A percentile compares a stretch with the other conserved stretches of the same genome.
phyloP scores from a whole-genome alignment of 2,888 invertebrate species.

The Beris morrisii region DNA sequence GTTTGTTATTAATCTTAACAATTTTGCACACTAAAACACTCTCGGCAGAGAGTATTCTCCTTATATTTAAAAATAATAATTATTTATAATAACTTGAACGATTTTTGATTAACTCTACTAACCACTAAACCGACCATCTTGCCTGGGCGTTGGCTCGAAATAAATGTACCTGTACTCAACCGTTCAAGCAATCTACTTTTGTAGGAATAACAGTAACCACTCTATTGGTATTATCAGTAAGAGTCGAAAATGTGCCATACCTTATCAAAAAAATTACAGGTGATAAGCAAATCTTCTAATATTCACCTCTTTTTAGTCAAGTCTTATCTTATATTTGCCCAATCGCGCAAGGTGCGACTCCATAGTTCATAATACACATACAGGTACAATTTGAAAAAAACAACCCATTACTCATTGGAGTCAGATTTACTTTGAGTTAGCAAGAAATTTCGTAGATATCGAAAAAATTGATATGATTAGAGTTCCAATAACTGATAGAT shows the following conservation, averaged over 20 bases:
- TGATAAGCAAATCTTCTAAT: constrained; percentile 21
- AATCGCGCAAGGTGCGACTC: constrained; percentile 25
- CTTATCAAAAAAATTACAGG: constrained; percentile 29
- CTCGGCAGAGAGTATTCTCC: neutral
- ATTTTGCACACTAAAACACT: neutral
- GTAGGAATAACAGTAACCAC: constrained; percentile 4
- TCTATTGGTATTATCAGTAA: constrained; percentile 8
- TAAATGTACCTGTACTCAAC: constrained; percentile 8
- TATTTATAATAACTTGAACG: constrained; percentile 12
- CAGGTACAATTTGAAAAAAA: neutral
- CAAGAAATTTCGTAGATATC: too few species aligned
- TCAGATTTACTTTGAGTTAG: too few species aligned
- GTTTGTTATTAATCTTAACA: neutral
- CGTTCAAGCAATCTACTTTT: constrained; percentile 17
- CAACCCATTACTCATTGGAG: neutral
- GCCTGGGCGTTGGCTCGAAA: constrained; percentile 31
- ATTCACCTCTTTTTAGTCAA: constrained; percentile 4
- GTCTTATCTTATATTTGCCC: constrained; percentile 13
- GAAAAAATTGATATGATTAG: too few species aligned
- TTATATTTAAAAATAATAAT: constrained; percentile 4
- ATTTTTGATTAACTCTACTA: constrained; percentile 10
- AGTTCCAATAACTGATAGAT: too few species aligned
- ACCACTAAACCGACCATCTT: constrained; percentile 27
- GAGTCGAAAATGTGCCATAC: constrained; percentile 23
- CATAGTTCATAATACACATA: neutral